Base-by-base conservation (phyloP, 1,140 invertebrate species). In the Mylabris phalerata region DNA sequence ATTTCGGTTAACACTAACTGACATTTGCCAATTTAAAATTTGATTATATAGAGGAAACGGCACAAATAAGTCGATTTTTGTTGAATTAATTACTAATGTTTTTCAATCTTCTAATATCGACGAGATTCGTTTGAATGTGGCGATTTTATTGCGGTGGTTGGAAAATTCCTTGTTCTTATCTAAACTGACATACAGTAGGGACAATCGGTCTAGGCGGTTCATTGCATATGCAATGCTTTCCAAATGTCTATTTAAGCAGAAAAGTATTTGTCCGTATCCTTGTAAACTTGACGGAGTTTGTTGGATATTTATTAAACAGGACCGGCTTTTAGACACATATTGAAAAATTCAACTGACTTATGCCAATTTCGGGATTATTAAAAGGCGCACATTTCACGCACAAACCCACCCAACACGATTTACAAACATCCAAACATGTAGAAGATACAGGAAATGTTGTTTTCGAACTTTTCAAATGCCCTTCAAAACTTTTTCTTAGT, bases 151-250 rank as follows among this genome's bases (percentile, higher is more conserved):
- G 32, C 7, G 32, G 4, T 32, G 32, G 32, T 19, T 32, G 32
- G 32, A 32, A 32, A 32, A 32, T 32, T 32, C 32, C 42, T 45
- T 46, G 46, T 45, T 45, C 38, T 54, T 54, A 54, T 45, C 41
- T 45, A 41, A 44, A 39, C 46, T 54, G 51, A 54, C 51, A 54
- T 54, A 32, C 51, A 27, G 27, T 19, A 19, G 51, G 51, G 51
- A 54, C 51, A 54, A 39, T 54, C 45, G 45, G 51, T 54, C 51
- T 54, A 54, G 46, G 19, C 51, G 32, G 32, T 54, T 60, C 58
- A 60, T 60, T 49, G 58, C 51, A 60, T 60, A 60, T 60, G 58
- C 58, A 60, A 54, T 55, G 58, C 48, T 60, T 59, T 50, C 47
- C 45, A 60, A 60, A 54, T 52, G 50, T 60, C 47, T 52, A 52